These are phyloP conservation scores for Dioctria linearis DNA, from an alignment of 2,888 invertebrate genomes.

Conservation along the genomic window DNA sequence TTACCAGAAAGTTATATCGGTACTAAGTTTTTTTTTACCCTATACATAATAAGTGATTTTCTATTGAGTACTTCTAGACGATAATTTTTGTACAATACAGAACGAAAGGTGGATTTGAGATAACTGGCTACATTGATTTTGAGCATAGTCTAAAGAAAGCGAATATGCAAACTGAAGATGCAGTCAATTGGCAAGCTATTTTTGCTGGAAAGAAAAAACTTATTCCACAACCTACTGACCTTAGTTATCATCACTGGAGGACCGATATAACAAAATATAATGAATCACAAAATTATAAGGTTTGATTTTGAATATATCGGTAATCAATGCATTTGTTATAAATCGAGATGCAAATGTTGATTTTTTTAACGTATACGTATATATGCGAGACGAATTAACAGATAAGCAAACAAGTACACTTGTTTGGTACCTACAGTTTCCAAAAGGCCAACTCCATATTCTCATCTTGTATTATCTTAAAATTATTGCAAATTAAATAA, in stretches of 20 bases:
- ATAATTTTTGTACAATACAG: constrained; percentile 84
- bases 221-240: constrained; percentile 79
- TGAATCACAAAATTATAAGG: constrained; percentile 84
- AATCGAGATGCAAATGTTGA: no score
- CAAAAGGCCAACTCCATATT: no score
- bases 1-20: constrained; percentile 80
- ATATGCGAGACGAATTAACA: no score
- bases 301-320: not conserved
- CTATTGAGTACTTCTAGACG: constrained; percentile 72
- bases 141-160: constrained; percentile 65
- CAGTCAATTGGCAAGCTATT: constrained; percentile 82
- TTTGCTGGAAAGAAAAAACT: constrained; percentile 78
- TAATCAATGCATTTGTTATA: not conserved
- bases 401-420: no score
- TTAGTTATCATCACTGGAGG: constrained; percentile 82
- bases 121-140: constrained; percentile 90
- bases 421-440: no score
- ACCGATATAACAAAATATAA: constrained; percentile 80
- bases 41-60: constrained; percentile 27
- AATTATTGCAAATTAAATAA: no score
- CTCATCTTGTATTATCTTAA: no score
- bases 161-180: constrained; percentile 59
- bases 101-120: constrained; percentile 81
- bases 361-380: no score
- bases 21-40: constrained; percentile 63